These are phyloP conservation scores for Zeugodacus cucurbitae DNA, from an alignment of 1,140 invertebrate species.

Conservation along the genomic window DNA sequence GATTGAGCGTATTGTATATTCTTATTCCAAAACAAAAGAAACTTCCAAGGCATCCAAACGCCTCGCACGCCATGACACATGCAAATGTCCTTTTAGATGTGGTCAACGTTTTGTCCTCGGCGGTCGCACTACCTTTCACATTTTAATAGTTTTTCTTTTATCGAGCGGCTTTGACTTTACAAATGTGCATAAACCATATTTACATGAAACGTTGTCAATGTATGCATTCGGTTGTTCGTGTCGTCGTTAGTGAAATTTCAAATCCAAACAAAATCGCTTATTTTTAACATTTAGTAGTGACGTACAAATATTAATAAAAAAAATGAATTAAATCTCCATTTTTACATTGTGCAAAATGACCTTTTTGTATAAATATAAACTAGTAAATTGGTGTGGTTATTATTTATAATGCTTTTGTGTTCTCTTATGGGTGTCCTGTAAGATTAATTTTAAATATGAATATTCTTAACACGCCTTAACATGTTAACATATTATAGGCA, in stretches of 20 bases:
- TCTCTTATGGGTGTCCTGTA: no score
- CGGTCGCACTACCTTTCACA: conserved; percentile 46
- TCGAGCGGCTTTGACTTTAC: not conserved
- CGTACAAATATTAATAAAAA: no score
- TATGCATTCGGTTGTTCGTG: not conserved
- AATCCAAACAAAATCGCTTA: not conserved
- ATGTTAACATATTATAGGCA: no score
- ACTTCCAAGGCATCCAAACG: conserved; percentile 43
- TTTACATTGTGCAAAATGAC: not conserved
- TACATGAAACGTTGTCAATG: no score
- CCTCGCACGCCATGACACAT: conserved; percentile 48
- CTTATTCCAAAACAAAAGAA: conserved; percentile 37
- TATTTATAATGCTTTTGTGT: no score
- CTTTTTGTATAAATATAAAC: not conserved
- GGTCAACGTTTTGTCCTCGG: conserved; percentile 56
- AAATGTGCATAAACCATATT: not conserved
- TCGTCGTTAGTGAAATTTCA: not conserved
- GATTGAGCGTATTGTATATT: not conserved
- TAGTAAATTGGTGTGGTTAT: no score
- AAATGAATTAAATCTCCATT: no score
- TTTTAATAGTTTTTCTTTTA: not conserved
- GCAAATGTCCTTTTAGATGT: conserved; percentile 62
- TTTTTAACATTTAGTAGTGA: not conserved
- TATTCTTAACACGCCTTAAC: no score
- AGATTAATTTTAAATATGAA: no score